A percentile compares a stretch with the other conserved stretches of the same genome.
Conservation (phyloP, 2,888 invertebrate species). For the Andrena dorsata region DNA sequence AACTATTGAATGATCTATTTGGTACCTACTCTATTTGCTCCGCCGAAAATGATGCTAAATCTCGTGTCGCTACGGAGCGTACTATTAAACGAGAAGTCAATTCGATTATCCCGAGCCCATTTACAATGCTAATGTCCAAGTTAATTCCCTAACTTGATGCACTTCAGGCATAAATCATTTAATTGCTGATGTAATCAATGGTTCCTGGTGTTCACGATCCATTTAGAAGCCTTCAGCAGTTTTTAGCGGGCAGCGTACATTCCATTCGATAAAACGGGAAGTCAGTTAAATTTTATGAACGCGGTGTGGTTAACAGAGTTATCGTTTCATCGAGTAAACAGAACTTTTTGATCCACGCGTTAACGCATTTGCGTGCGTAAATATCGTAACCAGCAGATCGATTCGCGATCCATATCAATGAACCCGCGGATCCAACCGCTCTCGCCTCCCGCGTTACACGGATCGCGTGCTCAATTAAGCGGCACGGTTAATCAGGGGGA, state of each 20-base stretch:
- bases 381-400: slow-evolving; percentile 8
- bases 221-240: background rate
- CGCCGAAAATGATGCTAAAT: background rate
- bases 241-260: background rate
- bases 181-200: slow-evolving; percentile 3
- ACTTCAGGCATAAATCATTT: slow-evolving; percentile 21
- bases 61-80: background rate
- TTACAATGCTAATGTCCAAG: slow-evolving; percentile 35
- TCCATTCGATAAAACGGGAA: background rate
- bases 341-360: background rate
- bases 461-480: slow-evolving; percentile 55
- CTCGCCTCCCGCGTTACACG: slow-evolving; percentile 5
- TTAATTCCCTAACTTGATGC: slow-evolving; percentile 21
- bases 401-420: slow-evolving; percentile 1
- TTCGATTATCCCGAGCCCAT: slow-evolving; percentile 19
- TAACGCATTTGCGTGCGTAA: background rate
- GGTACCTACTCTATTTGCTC: background rate
- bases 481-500: slow-evolving; percentile 55
- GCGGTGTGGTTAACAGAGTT: background rate
- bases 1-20: background rate
- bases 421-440: background rate
- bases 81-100: slow-evolving; percentile 8
- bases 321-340: slow-evolving; percentile 1
- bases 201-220: background rate
- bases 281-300: background rate